phyloP scores from a whole-genome alignment of 2,888 invertebrate species.

The Synanthedon tipuliformis region DNA sequence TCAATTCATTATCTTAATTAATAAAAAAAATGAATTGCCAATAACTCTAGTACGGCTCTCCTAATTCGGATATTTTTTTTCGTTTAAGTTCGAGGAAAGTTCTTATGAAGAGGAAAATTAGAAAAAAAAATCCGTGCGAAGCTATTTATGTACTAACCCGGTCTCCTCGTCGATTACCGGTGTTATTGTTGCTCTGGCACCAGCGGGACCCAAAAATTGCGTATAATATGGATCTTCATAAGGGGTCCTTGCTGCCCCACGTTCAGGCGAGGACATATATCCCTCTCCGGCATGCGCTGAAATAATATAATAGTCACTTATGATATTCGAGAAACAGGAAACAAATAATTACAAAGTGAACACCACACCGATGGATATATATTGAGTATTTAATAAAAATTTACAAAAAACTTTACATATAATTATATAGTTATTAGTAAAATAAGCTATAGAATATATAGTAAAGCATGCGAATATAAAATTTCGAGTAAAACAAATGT shows the following conservation, averaged over 20 bases:
- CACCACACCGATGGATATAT: neutral
- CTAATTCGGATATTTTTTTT: too few relatives aligned
- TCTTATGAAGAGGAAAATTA: too few relatives aligned
- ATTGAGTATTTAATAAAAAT: neutral
- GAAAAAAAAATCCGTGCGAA: too few relatives aligned
- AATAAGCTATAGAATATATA: neutral
- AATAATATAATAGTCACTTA: conserved; percentile 1
- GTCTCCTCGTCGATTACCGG: conserved; percentile 94
- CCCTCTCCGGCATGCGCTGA: conserved; percentile 64
- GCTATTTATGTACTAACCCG: conserved; percentile 51
- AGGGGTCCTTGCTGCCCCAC: conserved; percentile 76
- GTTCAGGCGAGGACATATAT: conserved; percentile 90
- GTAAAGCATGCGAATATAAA: conserved; percentile 15
- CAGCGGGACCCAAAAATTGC: conserved; percentile 78
- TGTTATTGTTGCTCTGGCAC: conserved; percentile 77
- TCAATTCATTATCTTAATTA: too few relatives aligned
- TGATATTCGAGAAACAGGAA: neutral
- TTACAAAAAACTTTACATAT: neutral
- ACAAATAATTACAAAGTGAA: neutral
- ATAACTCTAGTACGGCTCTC: too few relatives aligned
- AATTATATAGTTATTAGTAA: neutral
- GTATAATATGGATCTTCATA: conserved; percentile 92
- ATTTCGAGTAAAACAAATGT: neutral
- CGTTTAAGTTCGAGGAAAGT: too few relatives aligned
- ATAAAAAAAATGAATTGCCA: too few relatives aligned